phyloP scores from a whole-genome alignment of 2,113 vertebrate genomes.

The Monopterus albus region DNA sequence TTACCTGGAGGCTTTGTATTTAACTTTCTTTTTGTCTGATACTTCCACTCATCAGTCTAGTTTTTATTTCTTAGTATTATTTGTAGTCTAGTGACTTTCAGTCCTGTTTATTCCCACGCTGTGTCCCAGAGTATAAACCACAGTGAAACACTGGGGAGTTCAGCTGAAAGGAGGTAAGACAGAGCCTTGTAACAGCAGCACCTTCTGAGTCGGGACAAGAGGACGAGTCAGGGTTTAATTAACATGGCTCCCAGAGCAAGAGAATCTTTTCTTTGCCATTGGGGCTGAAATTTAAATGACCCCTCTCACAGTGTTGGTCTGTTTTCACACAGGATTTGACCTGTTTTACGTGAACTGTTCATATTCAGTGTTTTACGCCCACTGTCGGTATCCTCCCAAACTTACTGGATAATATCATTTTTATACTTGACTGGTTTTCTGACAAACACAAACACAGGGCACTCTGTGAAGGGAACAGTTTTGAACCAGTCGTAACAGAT shows the following conservation, averaged over 20 bases:
- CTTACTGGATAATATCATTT: no score
- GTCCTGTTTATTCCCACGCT: no score
- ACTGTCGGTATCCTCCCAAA: neutral
- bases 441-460: no score
- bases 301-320: neutral
- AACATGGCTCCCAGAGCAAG: no score
- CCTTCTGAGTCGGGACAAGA: no score
- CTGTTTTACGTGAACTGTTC: neutral
- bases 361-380: neutral
- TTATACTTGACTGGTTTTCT: no score
- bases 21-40: no score
- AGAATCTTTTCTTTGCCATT: neutral
- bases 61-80: neutral
- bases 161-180: neutral
- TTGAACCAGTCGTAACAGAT: neutral
- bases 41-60: no score
- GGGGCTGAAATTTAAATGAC: neutral
- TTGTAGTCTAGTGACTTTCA: no score
- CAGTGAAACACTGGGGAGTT: neutral
- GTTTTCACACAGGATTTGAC: neutral
- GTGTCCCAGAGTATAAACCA: constrained; percentile 10
- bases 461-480: neutral
- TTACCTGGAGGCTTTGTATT: no score
- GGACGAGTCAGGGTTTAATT: neutral
- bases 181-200: neutral